Evolutionary conservation across 2,113 vertebrate genomes (phyloP).

Genomic region (Chauna torquata): DNA sequence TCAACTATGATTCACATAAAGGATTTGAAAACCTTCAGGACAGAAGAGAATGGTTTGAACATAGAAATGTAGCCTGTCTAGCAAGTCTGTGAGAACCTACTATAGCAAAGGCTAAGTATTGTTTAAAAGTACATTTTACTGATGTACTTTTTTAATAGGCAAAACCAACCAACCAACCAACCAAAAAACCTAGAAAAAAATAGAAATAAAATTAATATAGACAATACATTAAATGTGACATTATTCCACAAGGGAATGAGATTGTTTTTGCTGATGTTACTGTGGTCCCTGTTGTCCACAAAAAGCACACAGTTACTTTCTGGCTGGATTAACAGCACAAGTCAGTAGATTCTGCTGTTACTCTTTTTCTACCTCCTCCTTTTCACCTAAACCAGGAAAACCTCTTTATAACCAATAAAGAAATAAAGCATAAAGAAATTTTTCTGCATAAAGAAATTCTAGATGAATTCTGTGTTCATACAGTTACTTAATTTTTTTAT

Average conservation of each 20-base stretch:
- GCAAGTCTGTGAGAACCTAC: background rate
- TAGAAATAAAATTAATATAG: background rate
- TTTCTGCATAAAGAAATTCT: background rate
- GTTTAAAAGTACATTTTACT: background rate
- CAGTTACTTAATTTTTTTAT: background rate
- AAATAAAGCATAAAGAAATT: too few relatives aligned
- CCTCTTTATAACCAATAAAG: background rate
- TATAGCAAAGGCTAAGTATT: background rate
- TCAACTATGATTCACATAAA: background rate
- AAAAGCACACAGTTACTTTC: background rate
- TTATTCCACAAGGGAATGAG: background rate
- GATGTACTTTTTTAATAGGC: background rate
- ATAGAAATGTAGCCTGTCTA: background rate
- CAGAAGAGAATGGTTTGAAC: background rate
- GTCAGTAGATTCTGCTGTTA: background rate
- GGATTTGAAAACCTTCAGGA: background rate
- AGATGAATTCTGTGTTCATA: background rate
- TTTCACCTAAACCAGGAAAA: background rate
- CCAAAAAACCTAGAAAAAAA: background rate
- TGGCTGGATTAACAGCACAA: background rate
- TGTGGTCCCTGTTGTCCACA: background rate
- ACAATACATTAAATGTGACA: background rate
- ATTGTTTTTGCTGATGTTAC: background rate
- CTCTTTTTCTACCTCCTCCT: fast-evolving
- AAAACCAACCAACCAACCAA: too few relatives aligned